Evolutionary conservation across 2,113 vertebrate genomes (phyloP), one percentile per base, ranked within the genome.

Genomic region (Phalacrocorax carbo): DNA sequence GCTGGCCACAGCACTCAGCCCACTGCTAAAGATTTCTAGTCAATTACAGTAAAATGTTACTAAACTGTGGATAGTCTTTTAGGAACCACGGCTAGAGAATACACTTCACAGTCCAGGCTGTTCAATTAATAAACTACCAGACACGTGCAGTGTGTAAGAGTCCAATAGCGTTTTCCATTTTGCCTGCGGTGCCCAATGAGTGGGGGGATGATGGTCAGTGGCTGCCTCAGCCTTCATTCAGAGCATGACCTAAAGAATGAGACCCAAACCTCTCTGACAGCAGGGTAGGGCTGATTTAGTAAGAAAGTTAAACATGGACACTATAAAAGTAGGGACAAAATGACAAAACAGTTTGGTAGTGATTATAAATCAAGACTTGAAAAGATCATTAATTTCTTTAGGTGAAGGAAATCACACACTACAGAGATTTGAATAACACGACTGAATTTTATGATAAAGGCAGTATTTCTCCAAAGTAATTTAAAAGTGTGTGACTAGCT

Each of bases 81-180:
- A 51, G 48, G n/a, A 65, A 40, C 13, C 27, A 44, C 5, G 13
- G 26, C 49, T 78, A 46, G 84, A 61, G 13, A 73, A n/a, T 16
- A 22, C 5, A 42, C 18, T 66, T 64, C n/a, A 68, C 19, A 34
- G 19, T 42, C 18, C n/a, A 34, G 17, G 34, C 5, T 86, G 9
- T 61, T 51, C 17, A n/a, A 11, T 58, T 76, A 64, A 38, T 48
- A 48, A 82, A 11, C 5, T 51, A 11, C 10, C 20, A 77, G 14
- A 7, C 17, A 34, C 0, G 0, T 1, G 0, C 26, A 32, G 15
- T 26, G 32, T 38, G 5, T 51, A 48, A 48, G 17, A 85, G 15
- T 6, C 19, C 20, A 51, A 29, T 4, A 68, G 19, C 7, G 15
- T 13, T 42, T 12, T 46, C 22, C 2, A 17, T 79, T 85, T 65